A percentile compares a stretch with the other conserved stretches of the same genome.
Evolutionary conservation across 2,113 vertebrate species (phyloP).

Genomic region (Gobius niger): DNA sequence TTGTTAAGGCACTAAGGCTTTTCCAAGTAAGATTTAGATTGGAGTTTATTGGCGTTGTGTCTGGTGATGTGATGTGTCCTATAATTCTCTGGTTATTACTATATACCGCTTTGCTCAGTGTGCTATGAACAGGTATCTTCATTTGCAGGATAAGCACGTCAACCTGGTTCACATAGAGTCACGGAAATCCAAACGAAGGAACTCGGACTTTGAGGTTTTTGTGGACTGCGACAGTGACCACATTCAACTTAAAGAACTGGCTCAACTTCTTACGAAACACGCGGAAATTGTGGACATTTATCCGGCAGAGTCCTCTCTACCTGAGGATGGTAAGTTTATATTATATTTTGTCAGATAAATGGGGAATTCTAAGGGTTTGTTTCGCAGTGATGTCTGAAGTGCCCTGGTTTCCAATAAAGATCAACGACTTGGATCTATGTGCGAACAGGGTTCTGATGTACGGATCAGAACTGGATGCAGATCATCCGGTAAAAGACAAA

Average conservation of each 20-base stretch:
- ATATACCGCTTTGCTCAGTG: neutral
- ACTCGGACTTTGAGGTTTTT: slow-evolving; percentile 91
- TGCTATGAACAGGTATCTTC: neutral
- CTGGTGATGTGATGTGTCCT: neutral
- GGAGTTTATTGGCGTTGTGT: neutral
- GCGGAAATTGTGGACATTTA: slow-evolving; percentile 79
- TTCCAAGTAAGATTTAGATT: slow-evolving; percentile 79
- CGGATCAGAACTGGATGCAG: slow-evolving; percentile 87
- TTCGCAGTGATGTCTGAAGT: slow-evolving; percentile 62
- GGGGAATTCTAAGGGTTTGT: neutral
- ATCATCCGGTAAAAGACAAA: slow-evolving; percentile 55
- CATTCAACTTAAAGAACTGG: slow-evolving; percentile 85
- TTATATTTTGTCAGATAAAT: neutral
- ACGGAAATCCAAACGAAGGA: slow-evolving; percentile 84
- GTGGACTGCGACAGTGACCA: slow-evolving; percentile 87
- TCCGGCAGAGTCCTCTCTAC: slow-evolving; percentile 59
- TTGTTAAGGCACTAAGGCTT: slow-evolving; percentile 86
- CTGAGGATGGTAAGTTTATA: slow-evolving; percentile 70
- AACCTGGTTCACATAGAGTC: slow-evolving; percentile 91
- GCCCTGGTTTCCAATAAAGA: slow-evolving; percentile 92
- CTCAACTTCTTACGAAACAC: slow-evolving; percentile 83
- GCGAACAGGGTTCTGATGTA: slow-evolving; percentile 92
- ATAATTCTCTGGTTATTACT: neutral
- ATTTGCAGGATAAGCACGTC: slow-evolving; percentile 85
- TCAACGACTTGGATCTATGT: slow-evolving; percentile 89